These are phyloP conservation scores for Campylomormyrus tamandua DNA, from an alignment of 2,113 vertebrate species.

Conservation along the genomic window DNA sequence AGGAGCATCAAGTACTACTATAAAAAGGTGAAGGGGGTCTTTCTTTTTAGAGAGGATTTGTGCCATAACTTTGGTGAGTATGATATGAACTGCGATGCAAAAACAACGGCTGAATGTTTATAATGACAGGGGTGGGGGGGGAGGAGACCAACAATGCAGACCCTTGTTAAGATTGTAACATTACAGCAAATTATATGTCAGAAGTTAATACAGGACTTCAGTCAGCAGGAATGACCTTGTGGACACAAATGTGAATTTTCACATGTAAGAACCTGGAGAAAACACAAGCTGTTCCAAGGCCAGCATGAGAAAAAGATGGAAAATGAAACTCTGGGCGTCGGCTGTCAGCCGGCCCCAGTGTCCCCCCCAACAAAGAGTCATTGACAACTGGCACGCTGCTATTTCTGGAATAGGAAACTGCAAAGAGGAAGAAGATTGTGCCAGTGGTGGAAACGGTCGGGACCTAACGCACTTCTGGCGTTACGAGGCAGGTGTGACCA, in stretches of 20 bases:
- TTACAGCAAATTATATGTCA: not conserved
- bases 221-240: not conserved
- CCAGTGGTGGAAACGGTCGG: not conserved
- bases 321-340: not conserved
- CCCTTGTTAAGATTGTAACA: not conserved
- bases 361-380: not conserved
- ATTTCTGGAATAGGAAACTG: slow-evolving; percentile 11
- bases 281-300: not conserved
- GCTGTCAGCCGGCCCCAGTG: not conserved
- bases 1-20: not conserved
- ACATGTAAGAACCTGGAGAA: not conserved
- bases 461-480: not conserved
- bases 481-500: not conserved
- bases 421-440: not conserved
- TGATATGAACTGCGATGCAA: not conserved
- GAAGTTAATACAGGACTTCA: not conserved
- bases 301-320: not conserved
- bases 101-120: not conserved
- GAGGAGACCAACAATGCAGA: not conserved
- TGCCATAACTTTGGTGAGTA: not conserved
- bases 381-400: not conserved
- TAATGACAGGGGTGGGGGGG: not conserved
- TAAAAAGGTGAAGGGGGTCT: not conserved
- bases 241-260: not conserved
- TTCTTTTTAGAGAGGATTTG: not conserved